Conservation (phyloP, 2,113 vertebrate species). For the Phaethornis superciliosus region DNA sequence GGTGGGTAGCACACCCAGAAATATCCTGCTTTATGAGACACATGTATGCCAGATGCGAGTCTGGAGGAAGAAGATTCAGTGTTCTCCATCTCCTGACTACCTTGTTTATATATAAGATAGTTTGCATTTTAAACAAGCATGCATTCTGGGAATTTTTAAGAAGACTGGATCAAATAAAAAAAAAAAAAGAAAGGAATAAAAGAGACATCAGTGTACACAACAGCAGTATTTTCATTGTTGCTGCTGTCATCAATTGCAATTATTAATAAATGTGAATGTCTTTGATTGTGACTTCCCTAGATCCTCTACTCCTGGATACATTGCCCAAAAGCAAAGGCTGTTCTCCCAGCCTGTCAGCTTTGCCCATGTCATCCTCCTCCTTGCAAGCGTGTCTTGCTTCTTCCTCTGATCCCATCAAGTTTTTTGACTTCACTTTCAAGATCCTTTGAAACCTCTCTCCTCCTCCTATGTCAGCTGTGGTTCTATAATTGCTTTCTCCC, state of each 20-base stretch:
- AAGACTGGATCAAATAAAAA: background rate
- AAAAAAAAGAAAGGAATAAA: background rate
- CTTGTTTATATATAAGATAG: background rate
- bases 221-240: background rate
- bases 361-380: background rate
- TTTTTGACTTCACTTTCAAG: background rate
- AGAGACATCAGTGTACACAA: background rate
- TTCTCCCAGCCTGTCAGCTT: background rate
- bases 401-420: background rate
- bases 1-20: background rate
- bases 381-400: background rate
- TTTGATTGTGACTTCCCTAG: background rate
- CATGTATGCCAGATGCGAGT: background rate
- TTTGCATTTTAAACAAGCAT: background rate
- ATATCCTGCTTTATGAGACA: background rate
- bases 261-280: background rate
- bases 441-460: background rate
- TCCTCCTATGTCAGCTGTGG: background rate
- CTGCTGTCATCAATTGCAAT: background rate
- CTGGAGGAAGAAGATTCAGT: background rate
- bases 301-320: background rate
- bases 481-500: background rate
- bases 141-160: background rate
- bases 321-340: background rate
- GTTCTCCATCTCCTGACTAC: background rate